Evolutionary conservation across 2,888 invertebrate species (phyloP).

Genomic region (Drosophila diplacantha): DNA sequence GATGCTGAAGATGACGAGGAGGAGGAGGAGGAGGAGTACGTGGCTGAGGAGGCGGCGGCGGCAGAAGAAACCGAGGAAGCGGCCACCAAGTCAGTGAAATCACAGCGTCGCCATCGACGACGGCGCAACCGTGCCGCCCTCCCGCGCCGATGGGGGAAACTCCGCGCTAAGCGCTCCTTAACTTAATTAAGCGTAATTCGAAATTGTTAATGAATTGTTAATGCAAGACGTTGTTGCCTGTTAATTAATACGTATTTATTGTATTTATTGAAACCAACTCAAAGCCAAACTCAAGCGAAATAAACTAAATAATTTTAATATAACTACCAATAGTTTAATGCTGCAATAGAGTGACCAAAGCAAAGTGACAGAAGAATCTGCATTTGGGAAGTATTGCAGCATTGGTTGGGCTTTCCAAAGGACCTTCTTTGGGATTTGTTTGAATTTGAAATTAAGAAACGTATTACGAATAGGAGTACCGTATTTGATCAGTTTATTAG

Average conservation of each 20-base stretch:
- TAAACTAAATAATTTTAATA: constrained; percentile 27
- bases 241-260: constrained; percentile 65
- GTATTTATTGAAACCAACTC: constrained; percentile 40
- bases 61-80: constrained; percentile 34
- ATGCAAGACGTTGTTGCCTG: constrained; percentile 48
- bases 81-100: constrained; percentile 22
- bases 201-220: constrained; percentile 64
- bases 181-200: constrained; percentile 47
- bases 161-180: constrained; percentile 23
- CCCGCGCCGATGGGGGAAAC: constrained; percentile 9
- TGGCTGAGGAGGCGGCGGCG: constrained; percentile 29
- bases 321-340: neutral
- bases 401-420: neutral
- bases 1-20: constrained; percentile 3
- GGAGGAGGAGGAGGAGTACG: constrained; percentile 23
- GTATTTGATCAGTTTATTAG: too few species aligned
- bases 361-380: neutral
- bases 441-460: too few species aligned
- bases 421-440: too few species aligned
- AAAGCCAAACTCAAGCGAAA: constrained; percentile 37
- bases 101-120: constrained; percentile 44
- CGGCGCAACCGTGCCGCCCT: constrained; percentile 38
- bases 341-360: neutral
- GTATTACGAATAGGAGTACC: too few species aligned
- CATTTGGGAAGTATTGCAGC: neutral